phyloP scores from a whole-genome alignment of 2,888 invertebrate species.

The Yponomeuta plumbellus region DNA sequence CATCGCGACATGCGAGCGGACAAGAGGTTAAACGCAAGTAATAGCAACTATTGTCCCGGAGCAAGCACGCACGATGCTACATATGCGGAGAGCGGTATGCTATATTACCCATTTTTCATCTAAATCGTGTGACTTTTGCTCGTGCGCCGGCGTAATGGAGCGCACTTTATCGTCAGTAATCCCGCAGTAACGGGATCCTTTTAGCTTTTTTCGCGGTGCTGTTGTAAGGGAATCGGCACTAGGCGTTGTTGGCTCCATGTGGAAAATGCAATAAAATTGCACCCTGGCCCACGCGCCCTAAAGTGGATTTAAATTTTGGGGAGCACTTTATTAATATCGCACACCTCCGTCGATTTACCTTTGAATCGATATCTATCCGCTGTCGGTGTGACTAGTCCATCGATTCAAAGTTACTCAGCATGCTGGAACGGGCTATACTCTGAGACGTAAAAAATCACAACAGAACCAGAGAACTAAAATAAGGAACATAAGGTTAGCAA shows the following conservation, averaged over 20 bases:
- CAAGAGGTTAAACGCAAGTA: slow-evolving; percentile 31
- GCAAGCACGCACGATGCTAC: slow-evolving; percentile 23
- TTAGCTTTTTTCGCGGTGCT: slow-evolving; percentile 26
- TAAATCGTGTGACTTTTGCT: slow-evolving; percentile 54
- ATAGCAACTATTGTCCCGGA: slow-evolving; percentile 28
- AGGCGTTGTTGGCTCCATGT: slow-evolving; percentile 36
- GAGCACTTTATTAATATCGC: slow-evolving; percentile 42
- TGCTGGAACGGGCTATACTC: no score
- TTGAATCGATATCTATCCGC: not conserved
- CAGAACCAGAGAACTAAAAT: no score
- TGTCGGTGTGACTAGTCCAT: not conserved
- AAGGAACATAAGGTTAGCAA: no score
- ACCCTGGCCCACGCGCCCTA: slow-evolving; percentile 29
- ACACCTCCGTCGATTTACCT: slow-evolving; percentile 27
- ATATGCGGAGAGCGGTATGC: slow-evolving; percentile 42
- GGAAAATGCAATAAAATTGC: slow-evolving; percentile 45
- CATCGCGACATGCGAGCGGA: slow-evolving; percentile 24
- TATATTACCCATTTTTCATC: slow-evolving; percentile 55
- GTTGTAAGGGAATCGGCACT: slow-evolving; percentile 24
- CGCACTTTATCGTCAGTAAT: slow-evolving; percentile 56
- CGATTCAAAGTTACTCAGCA: no score
- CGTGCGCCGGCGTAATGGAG: slow-evolving; percentile 51
- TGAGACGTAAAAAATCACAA: not conserved
- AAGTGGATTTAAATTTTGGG: slow-evolving; percentile 41
- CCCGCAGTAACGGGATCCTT: slow-evolving; percentile 37